These are phyloP conservation scores for Mus spicilegus DNA, from an alignment of 2,113 vertebrate genomes.

Conservation along the genomic window DNA sequence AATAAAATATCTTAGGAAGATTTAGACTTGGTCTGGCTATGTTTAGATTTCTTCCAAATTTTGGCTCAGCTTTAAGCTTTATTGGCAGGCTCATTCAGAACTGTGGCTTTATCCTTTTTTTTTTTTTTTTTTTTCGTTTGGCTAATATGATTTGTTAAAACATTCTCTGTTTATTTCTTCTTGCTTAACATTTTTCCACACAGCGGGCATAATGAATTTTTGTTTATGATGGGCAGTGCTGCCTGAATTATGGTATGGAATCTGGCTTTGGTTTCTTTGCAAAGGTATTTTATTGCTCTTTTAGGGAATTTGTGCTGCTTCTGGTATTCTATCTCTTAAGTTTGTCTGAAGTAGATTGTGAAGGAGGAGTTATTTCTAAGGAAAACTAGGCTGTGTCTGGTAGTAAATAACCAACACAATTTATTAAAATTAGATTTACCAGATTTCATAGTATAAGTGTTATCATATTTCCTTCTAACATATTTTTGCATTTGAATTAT, in stretches of 20 bases:
- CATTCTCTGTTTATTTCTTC: constrained; percentile 84
- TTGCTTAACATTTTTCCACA: constrained; percentile 84
- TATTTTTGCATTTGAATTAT: constrained; percentile 51
- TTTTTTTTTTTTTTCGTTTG: constrained; percentile 59
- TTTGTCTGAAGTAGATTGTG: constrained; percentile 58
- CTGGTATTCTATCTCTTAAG: constrained; percentile 63
- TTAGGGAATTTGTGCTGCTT: constrained; percentile 69
- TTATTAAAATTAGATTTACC: constrained; percentile 64
- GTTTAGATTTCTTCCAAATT: constrained; percentile 80
- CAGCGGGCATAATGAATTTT: constrained; percentile 83
- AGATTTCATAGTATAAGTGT: constrained; percentile 38
- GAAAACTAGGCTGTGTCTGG: constrained; percentile 49
- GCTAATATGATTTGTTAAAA: constrained; percentile 85
- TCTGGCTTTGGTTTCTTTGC: constrained; percentile 79
- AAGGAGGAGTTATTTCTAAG: constrained; percentile 50
- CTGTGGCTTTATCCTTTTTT: constrained; percentile 76
- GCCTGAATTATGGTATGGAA: constrained; percentile 83
- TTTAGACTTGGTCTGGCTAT: constrained; percentile 78
- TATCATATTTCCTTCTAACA: constrained; percentile 58
- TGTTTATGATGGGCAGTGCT: constrained; percentile 82
- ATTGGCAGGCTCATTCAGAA: constrained; percentile 82
- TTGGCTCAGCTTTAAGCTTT: constrained; percentile 78
- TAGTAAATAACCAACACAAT: constrained; percentile 59
- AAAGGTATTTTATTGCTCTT: constrained; percentile 82
- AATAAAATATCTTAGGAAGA: constrained; percentile 80